Percentiles rank a stretch among this genome's conserved stretches.
These are phyloP conservation scores for Lycophotia porphyrea DNA, from an alignment of 2,888 invertebrate genomes.

Conservation along the genomic window DNA sequence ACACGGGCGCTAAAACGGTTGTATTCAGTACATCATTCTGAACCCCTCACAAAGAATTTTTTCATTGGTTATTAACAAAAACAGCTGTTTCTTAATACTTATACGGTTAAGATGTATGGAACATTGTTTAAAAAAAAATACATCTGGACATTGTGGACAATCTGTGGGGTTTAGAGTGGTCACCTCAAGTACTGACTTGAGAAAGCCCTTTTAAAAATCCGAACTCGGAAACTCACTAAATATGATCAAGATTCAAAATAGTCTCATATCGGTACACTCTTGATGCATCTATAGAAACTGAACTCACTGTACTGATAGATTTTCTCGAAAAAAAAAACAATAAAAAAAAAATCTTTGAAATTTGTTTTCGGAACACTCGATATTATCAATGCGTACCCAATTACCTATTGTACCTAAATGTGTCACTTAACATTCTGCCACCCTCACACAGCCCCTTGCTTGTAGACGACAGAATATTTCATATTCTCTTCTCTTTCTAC, in stretches of 20 bases:
- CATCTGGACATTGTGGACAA: no score
- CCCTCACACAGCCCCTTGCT: slow-evolving; percentile 54
- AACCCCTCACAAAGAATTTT: no score
- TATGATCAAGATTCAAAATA: not conserved
- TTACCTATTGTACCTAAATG: slow-evolving; percentile 6
- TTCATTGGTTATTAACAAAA: no score
- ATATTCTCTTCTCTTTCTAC: no score
- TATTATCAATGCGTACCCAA: slow-evolving; percentile 39
- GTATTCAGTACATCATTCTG: no score
- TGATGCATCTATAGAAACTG: not conserved
- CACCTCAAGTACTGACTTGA: not conserved
- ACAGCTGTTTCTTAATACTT: no score
- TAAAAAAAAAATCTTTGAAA: not conserved
- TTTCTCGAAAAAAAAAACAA: not conserved
- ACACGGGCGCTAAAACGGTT: not conserved
- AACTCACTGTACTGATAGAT: not conserved
- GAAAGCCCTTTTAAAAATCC: not conserved
- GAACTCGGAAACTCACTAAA: not conserved
- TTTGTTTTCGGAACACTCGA: slow-evolving; percentile 12
- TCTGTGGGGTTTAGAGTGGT: no score
- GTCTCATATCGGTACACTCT: not conserved
- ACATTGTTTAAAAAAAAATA: no score
- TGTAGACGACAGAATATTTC: slow-evolving; percentile 17
- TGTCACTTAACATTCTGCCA: slow-evolving; percentile 43
- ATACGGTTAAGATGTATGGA: no score